Base-by-base conservation (phyloP, 1,140 invertebrate species). In the Araneus ventricosus region DNA sequence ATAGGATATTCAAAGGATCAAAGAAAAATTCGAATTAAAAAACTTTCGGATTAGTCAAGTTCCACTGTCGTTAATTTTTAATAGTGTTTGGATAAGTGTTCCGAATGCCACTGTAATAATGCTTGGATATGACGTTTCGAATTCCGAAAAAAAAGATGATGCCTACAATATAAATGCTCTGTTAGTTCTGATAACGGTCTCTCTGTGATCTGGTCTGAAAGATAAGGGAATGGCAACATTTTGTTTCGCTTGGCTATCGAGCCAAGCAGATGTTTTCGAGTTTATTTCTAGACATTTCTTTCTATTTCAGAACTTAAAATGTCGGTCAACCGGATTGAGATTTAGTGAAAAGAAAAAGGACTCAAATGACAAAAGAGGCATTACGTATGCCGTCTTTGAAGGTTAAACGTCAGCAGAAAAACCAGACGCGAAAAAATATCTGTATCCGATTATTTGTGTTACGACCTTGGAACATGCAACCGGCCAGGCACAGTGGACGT, bases 341-440 rank as follows among this genome's bases (percentile, higher is more conserved):
- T 8, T 52, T 52, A 8, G 45, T 2, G 17, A 52, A 52, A 52
- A 30, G 8, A n/a, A 67, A 67, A 67, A 27, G 7, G 63, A n/a
- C 27, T 67, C 63, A 67, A 67, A 27, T 67, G n/a, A 67, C 63
- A 67, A 27, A 67, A 67, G 24, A 67, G 10, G 3, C 7, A 27
- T 27, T 67, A 27, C 63, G 27, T 27, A 27, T 30, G 3, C 63
- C 24, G 63, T 27, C 27, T 67, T 67, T 67, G 63, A 67, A 67
- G 63, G 63, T 67, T 30, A 67, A 67, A 67, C 63, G 63, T 67
- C 63, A 67, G 27, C n/a, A 67, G n/a, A 67, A 67, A 67, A 67
- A 67, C 61, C 24, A 67, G n/a, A 67, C n/a, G 27, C 3, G 10
- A n/a, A 63, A 67, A 67, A 67, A 27, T 67, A 67, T 67, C n/a